Evolutionary conservation across 2,797 vertebrate genomes (phyloP).

Genomic region (Otolemur crassicaudatus): DNA sequence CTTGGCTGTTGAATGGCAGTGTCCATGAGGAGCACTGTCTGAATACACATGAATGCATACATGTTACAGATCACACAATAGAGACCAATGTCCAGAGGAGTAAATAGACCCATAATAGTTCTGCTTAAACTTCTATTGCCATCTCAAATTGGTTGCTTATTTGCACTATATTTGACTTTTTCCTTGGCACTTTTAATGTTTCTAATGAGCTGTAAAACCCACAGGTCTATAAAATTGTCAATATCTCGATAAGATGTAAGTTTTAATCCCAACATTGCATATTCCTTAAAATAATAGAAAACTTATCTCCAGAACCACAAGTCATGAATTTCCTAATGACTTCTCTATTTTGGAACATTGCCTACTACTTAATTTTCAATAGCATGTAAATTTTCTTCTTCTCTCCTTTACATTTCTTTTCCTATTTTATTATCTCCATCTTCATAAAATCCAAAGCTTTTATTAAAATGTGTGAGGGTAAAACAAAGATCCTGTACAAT

Average conservation of each 20-base stretch:
- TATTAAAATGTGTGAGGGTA: not conserved
- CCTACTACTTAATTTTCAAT: not conserved
- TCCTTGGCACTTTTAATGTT: not conserved
- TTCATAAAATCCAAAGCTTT: not conserved
- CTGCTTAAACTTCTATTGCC: not conserved
- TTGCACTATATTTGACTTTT: conserved; percentile 5
- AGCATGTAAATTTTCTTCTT: not conserved
- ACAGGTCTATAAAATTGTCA: not conserved
- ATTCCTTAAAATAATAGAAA: conserved; percentile 55
- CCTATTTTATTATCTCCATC: not conserved
- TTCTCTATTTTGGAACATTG: not conserved
- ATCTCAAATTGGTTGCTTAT: not conserved
- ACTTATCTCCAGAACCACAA: not conserved
- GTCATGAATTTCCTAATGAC: conserved; percentile 27
- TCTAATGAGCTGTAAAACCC: conserved; percentile 14
- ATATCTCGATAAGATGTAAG: conserved; percentile 49
- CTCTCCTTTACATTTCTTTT: not conserved
- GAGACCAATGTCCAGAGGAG: not conserved
- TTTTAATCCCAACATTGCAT: not conserved
- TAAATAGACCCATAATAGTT: not conserved
- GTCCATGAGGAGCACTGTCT: not conserved
- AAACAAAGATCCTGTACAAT: not conserved
- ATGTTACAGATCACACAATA: not conserved
- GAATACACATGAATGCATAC: not conserved
- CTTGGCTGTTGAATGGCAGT: not conserved